A percentile compares a stretch with the other conserved stretches of the same genome.
Evolutionary conservation across 2,888 invertebrate genomes (phyloP).

Genomic region (Agonopterix arenella): DNA sequence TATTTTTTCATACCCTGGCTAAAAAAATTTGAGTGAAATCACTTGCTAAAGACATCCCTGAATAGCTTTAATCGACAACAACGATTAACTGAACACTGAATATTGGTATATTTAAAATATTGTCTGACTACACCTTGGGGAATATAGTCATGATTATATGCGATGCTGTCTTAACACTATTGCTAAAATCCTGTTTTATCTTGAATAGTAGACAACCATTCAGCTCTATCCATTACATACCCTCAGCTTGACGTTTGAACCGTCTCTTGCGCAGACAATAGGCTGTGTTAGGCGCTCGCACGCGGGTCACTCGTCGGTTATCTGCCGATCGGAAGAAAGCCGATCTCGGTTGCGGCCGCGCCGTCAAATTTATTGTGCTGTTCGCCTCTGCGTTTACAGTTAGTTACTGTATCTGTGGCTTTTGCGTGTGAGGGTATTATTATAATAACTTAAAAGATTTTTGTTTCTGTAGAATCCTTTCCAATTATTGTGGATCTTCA

Average conservation of each 20-base stretch:
- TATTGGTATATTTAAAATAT: too few relatives aligned
- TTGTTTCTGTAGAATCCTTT: background rate
- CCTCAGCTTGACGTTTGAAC: constrained; percentile 30
- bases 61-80: too few relatives aligned
- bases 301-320: constrained; percentile 65
- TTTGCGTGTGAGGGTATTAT: constrained; percentile 16
- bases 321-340: constrained; percentile 61
- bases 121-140: too few relatives aligned
- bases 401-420: constrained; percentile 42
- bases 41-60: too few relatives aligned
- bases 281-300: constrained; percentile 44
- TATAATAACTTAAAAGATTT: constrained; percentile 1
- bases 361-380: constrained; percentile 56
- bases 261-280: constrained; percentile 50
- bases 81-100: too few relatives aligned
- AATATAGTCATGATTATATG: too few relatives aligned
- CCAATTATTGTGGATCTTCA: too few relatives aligned
- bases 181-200: background rate
- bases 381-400: constrained; percentile 51
- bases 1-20: too few relatives aligned
- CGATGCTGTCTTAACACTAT: too few relatives aligned
- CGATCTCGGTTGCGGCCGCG: constrained; percentile 49
- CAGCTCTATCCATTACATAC: constrained; percentile 14
- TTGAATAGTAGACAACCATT: constrained; percentile 1
- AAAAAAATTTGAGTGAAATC: too few relatives aligned